Conservation (phyloP, 2,113 vertebrate genomes). For the Nesogale talazaci region DNA sequence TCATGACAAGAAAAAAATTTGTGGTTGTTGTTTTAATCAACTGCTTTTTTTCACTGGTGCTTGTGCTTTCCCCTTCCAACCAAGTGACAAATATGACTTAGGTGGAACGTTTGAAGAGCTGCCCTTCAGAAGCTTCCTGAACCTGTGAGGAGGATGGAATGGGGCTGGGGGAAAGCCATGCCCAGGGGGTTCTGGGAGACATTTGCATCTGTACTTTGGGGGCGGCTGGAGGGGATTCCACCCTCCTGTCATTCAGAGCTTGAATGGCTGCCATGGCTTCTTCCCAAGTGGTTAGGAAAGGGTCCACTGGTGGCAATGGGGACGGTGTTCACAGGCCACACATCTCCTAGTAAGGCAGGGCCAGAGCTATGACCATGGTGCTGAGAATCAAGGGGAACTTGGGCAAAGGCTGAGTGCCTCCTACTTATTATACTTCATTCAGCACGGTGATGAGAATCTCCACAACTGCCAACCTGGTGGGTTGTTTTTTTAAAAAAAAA, state of each 20-base stretch:
- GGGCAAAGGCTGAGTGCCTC: background rate
- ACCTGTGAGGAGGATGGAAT: background rate
- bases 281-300: slow-evolving; percentile 40
- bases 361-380: background rate
- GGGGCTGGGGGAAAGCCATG: background rate
- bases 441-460: background rate
- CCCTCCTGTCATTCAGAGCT: background rate
- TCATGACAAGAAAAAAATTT: no score
- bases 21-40: no score
- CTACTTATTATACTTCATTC: background rate
- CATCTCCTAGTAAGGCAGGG: background rate
- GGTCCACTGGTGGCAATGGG: background rate
- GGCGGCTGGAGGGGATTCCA: background rate
- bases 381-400: background rate
- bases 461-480: background rate
- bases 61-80: background rate
- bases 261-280: slow-evolving; percentile 15
- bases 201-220: background rate
- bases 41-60: no score
- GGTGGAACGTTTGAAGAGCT: background rate
- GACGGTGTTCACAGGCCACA: background rate
- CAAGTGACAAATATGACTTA: background rate
- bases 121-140: background rate
- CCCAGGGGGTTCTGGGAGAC: background rate
- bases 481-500: background rate